phyloP scores from a whole-genome alignment of 2,888 invertebrate species.

The Lasioglossum pauxillum region DNA sequence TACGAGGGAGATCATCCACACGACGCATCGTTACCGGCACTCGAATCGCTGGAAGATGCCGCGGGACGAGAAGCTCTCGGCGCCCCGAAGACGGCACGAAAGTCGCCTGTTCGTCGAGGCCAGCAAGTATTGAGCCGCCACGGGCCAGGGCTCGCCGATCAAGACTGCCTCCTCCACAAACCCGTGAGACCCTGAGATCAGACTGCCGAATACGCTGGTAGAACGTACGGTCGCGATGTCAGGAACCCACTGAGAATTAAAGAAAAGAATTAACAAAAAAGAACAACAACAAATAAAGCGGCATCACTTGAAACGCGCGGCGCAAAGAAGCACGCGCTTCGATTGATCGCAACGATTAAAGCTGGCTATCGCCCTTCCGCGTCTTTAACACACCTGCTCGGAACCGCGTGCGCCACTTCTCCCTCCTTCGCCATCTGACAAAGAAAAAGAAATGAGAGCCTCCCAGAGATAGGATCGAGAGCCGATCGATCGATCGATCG shows the following conservation, averaged over 20 bases:
- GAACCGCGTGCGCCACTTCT: not conserved
- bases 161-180: constrained; percentile 81
- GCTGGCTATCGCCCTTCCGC: constrained; percentile 46
- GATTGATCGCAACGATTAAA: constrained; percentile 67
- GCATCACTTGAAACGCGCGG: constrained; percentile 56
- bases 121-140: constrained; percentile 80
- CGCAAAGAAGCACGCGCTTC: constrained; percentile 68
- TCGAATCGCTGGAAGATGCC: constrained; percentile 80
- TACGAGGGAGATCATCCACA: constrained; percentile 68
- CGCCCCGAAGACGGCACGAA: constrained; percentile 78
- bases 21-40: constrained; percentile 82
- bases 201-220: constrained; percentile 70
- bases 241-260: constrained; percentile 61
- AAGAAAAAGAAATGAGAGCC: not conserved
- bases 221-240: constrained; percentile 73
- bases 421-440: not conserved
- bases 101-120: constrained; percentile 77
- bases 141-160: constrained; percentile 78
- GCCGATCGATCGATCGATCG: not conserved
- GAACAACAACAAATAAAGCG: constrained; percentile 22
- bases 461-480: not conserved
- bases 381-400: constrained; percentile 13
- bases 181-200: constrained; percentile 74
- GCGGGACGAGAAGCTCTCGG: constrained; percentile 70
- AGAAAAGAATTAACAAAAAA: not conserved